Evolutionary conservation across 2,888 invertebrate genomes (phyloP).

Genomic region (Drosophila anceps): DNA sequence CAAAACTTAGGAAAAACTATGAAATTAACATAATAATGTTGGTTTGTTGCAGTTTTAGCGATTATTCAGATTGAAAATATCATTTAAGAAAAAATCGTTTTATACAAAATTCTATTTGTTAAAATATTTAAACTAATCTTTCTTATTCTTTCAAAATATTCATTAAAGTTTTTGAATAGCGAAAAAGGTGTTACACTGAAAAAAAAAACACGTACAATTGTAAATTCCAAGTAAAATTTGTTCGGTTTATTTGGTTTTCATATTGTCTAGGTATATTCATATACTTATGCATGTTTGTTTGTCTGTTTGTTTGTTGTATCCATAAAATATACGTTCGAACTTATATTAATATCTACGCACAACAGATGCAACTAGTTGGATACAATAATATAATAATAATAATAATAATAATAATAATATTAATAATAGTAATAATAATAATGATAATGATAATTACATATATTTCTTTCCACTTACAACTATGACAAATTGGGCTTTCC

Average conservation of each 20-base stretch:
- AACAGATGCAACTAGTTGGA: slow-evolving; percentile 71
- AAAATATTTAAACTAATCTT: too few relatives aligned
- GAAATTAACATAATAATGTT: not conserved
- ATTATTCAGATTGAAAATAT: too few relatives aligned
- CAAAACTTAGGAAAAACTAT: not conserved
- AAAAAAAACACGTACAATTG: slow-evolving; percentile 6
- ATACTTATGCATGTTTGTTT: slow-evolving; percentile 43
- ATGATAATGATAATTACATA: slow-evolving; percentile 42
- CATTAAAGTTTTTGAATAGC: not conserved
- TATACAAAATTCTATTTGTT: too few relatives aligned
- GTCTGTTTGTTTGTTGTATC: slow-evolving; percentile 40
- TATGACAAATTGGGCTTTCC: slow-evolving; percentile 71
- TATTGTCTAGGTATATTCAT: slow-evolving; percentile 64
- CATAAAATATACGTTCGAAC: slow-evolving; percentile 73
- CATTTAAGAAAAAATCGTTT: too few relatives aligned
- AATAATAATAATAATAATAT: slow-evolving; percentile 41
- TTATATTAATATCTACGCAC: slow-evolving; percentile 73
- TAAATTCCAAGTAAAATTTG: slow-evolving; percentile 51
- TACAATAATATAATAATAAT: slow-evolving; percentile 53
- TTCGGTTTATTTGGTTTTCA: slow-evolving; percentile 67
- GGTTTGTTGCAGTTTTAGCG: too few relatives aligned
- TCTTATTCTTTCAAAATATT: not conserved
- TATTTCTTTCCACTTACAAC: slow-evolving; percentile 60
- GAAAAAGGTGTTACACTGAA: not conserved
- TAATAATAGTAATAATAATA: slow-evolving; percentile 46